A percentile compares a stretch with the other conserved stretches of the same genome.
These are phyloP conservation scores for Melanotaenia pygmaea DNA, from an alignment of 2,797 vertebrate species.

Conservation along the genomic window DNA sequence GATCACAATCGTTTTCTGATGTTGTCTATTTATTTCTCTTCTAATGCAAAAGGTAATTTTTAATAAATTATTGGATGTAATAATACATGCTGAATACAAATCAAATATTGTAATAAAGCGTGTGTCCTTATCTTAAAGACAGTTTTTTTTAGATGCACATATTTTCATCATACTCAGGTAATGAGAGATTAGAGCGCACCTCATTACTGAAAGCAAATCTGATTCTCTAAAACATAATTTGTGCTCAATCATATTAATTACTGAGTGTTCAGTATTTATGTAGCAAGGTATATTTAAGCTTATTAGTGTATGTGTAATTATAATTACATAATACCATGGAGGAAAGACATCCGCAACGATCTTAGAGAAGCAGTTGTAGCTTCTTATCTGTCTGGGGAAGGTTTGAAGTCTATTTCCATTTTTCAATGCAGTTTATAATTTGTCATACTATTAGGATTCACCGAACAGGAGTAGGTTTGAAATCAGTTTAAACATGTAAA, in stretches of 20 bases:
- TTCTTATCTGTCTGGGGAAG: no score
- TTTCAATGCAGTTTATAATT: no score
- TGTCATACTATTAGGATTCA: no score
- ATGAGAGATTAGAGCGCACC: background rate
- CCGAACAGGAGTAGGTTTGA: no score
- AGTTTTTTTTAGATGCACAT: background rate
- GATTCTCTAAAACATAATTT: background rate
- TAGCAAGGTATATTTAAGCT: background rate
- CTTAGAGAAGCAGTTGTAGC: background rate
- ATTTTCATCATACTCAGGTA: slow-evolving; percentile 2
- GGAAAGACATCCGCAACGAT: background rate
- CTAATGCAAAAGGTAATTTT: background rate
- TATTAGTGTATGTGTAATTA: background rate
- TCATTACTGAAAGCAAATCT: slow-evolving; percentile 20
- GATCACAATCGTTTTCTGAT: slow-evolving; percentile 3
- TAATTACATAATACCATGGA: background rate
- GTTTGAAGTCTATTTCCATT: no score
- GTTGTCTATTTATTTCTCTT: slow-evolving; percentile 5
- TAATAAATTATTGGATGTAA: background rate
- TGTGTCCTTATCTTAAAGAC: background rate
- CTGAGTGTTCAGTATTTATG: background rate
- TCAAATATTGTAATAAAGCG: background rate
- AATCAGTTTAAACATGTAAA: no score
- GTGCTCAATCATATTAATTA: background rate
- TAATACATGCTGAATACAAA: background rate